Conservation (phyloP, 2,888 invertebrate genomes). For the Dilophus febrilis region DNA sequence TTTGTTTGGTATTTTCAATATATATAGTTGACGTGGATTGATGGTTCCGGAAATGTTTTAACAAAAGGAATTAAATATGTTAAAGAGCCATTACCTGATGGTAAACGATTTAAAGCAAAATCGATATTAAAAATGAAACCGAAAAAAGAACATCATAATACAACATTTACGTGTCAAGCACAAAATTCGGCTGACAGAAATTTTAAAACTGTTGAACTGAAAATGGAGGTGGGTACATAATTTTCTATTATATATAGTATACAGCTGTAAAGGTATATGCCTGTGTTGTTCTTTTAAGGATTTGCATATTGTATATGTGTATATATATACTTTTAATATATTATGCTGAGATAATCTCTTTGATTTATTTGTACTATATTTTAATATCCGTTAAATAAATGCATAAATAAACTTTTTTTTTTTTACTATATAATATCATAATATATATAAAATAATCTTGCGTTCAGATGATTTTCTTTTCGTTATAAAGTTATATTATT, state of each 20-base stretch:
- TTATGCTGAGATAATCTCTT: no score
- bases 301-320: no score
- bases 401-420: no score
- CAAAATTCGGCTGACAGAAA: slow-evolving; percentile 81
- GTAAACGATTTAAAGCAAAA: slow-evolving; percentile 68
- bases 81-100: slow-evolving; percentile 60
- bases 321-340: no score
- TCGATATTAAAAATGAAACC: slow-evolving; percentile 73
- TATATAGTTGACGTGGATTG: slow-evolving; percentile 75
- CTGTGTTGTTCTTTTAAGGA: no score
- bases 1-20: slow-evolving; percentile 9
- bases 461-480: no score
- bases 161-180: slow-evolving; percentile 80
- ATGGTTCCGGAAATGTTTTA: slow-evolving; percentile 70
- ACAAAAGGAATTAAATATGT: slow-evolving; percentile 63
- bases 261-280: no score
- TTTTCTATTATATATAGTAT: background rate
- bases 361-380: no score
- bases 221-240: slow-evolving; percentile 47
- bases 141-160: slow-evolving; percentile 75
- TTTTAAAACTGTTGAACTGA: slow-evolving; percentile 62
- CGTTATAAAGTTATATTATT: no score
- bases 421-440: no score
- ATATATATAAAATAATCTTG: no score
- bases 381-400: no score